phyloP scores from a whole-genome alignment of 2,797 vertebrate species.

The Sparidentex hasta region DNA sequence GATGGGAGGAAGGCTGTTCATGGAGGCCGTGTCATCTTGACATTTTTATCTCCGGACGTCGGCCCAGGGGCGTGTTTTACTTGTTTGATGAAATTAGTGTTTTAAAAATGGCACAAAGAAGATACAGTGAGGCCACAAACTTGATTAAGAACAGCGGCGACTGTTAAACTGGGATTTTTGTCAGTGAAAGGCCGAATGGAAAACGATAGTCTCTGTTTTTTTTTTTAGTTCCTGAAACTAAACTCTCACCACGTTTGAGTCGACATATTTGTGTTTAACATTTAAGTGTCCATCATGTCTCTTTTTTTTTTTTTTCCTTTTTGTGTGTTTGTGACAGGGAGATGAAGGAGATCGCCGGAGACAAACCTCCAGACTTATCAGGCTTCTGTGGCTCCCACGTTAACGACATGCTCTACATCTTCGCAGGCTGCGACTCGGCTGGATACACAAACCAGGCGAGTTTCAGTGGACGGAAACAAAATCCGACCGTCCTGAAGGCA shows the following conservation, averaged over 20 bases:
- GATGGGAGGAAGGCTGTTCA: slow-evolving; percentile 19
- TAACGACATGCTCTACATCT: slow-evolving; percentile 90
- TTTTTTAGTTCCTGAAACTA: not conserved
- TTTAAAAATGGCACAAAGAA: not conserved
- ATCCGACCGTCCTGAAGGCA: too few species aligned
- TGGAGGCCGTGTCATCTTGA: slow-evolving; percentile 33
- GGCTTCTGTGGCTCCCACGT: slow-evolving; percentile 90
- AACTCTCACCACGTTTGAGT: not conserved
- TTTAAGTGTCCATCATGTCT: not conserved
- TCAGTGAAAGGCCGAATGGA: not conserved
- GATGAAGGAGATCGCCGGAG: slow-evolving; percentile 88
- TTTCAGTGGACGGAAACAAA: not conserved
- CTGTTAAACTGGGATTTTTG: not conserved
- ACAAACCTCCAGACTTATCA: slow-evolving; percentile 88
- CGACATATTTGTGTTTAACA: not conserved
- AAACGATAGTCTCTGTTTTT: not conserved
- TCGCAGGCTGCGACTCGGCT: slow-evolving; percentile 90
- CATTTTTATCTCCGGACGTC: not conserved
- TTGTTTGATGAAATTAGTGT: not conserved
- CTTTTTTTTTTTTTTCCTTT: not conserved
- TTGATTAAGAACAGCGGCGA: not conserved
- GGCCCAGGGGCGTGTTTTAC: not conserved
- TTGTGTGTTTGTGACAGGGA: slow-evolving; percentile 82
- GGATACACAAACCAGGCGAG: slow-evolving; percentile 92
- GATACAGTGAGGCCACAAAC: not conserved